Evolutionary conservation across 2,888 invertebrate genomes (phyloP).

Genomic region (Cheilosia vernalis): DNA sequence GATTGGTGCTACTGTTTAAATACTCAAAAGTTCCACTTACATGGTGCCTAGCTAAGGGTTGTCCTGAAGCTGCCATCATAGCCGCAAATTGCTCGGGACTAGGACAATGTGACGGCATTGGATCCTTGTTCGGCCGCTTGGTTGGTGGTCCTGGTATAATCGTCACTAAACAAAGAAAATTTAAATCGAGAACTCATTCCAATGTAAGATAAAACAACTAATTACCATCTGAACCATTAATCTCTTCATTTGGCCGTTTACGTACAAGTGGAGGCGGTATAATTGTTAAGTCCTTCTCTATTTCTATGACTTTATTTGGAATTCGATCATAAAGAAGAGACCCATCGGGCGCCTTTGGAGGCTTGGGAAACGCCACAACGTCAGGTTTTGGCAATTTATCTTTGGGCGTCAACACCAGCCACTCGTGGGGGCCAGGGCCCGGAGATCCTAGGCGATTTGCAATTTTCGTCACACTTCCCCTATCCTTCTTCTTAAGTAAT

Average conservation of each 20-base stretch:
- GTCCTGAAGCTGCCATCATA: slow-evolving; percentile 88
- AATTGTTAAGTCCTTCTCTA: slow-evolving; percentile 86
- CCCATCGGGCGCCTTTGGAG: slow-evolving; percentile 94
- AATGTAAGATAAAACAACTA: slow-evolving; percentile 11
- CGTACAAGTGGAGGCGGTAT: slow-evolving; percentile 87
- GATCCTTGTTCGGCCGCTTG: slow-evolving; percentile 92
- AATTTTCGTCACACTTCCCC: slow-evolving; percentile 88
- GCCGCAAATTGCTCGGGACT: slow-evolving; percentile 89
- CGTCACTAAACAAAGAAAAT: slow-evolving; percentile 77
- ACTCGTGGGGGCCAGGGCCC: slow-evolving; percentile 85
- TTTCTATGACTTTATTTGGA: slow-evolving; percentile 88
- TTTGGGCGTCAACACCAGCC: slow-evolving; percentile 83
- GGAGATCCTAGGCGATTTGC: slow-evolving; percentile 89
- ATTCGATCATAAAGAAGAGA: slow-evolving; percentile 94
- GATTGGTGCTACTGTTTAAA: neutral
- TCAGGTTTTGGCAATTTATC: slow-evolving; percentile 91
- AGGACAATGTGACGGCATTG: slow-evolving; percentile 88
- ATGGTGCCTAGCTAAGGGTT: slow-evolving; percentile 89
- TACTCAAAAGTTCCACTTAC: slow-evolving; percentile 81
- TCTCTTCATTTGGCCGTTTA: slow-evolving; percentile 93
- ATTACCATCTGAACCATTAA: slow-evolving; percentile 83
- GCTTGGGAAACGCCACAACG: slow-evolving; percentile 94
- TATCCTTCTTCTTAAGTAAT: slow-evolving; percentile 85
- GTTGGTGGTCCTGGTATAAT: slow-evolving; percentile 86
- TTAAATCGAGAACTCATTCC: neutral